Evolutionary conservation across 2,797 vertebrate species (phyloP).

Genomic region (Lepidocolaptes lacrymiger): DNA sequence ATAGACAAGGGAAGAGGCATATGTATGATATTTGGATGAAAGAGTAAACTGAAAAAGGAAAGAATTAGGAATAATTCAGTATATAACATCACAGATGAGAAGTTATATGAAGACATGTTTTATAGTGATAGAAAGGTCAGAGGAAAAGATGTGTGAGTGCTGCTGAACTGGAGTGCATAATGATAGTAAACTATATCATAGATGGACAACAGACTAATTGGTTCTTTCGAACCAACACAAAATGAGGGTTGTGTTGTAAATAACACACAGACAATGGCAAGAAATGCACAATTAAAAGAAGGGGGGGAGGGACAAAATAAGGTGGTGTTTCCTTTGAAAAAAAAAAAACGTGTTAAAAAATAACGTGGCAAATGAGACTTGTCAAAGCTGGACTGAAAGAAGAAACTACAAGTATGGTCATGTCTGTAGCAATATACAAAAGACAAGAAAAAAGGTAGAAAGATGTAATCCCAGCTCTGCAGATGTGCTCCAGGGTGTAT

Average conservation of each 20-base stretch:
- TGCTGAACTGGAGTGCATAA: background rate
- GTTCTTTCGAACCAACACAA: background rate
- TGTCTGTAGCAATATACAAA: background rate
- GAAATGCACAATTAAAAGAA: background rate
- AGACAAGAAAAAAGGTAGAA: background rate
- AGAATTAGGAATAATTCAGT: background rate
- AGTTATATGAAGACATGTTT: background rate
- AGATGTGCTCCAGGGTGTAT: background rate
- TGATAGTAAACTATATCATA: background rate
- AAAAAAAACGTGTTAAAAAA: background rate
- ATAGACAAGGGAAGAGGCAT: background rate
- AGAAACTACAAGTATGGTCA: background rate
- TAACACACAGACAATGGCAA: background rate
- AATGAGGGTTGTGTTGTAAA: background rate
- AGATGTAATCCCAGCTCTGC: background rate
- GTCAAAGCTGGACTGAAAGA: background rate
- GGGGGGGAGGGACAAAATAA: rapidly evolving
- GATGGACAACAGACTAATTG: background rate
- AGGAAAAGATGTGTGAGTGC: background rate
- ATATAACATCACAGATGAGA: background rate
- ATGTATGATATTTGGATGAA: background rate
- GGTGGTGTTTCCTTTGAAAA: background rate
- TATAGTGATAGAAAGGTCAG: background rate
- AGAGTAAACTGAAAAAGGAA: background rate
- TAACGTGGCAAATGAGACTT: background rate